These are phyloP conservation scores for Nyctereutes procyonoides DNA, from an alignment of 2,113 vertebrate genomes.

Conservation along the genomic window DNA sequence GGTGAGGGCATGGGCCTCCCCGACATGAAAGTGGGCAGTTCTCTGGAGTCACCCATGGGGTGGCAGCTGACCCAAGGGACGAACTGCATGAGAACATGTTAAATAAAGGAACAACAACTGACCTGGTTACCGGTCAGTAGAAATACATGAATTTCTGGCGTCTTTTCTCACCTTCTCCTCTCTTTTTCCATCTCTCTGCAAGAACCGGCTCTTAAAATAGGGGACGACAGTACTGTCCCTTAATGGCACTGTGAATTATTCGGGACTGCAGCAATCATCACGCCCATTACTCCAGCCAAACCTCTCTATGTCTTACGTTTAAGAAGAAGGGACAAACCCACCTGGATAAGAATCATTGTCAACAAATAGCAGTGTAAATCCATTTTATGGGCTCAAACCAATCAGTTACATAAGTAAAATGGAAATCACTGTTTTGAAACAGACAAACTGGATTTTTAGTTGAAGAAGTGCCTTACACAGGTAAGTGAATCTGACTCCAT, in stretches of 20 bases:
- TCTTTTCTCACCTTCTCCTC: neutral
- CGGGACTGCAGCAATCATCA: neutral
- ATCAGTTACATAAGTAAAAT: neutral
- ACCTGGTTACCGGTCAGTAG: neutral
- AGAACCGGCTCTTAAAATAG: neutral
- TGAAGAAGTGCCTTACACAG: neutral
- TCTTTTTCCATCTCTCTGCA: neutral
- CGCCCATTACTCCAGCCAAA: neutral
- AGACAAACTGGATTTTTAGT: neutral
- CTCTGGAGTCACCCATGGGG: neutral
- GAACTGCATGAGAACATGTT: neutral
- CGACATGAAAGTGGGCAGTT: neutral
- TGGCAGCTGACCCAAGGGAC: neutral
- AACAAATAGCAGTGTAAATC: neutral
- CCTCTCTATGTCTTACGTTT: neutral
- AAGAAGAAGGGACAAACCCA: neutral
- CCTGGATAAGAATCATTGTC: constrained; percentile 16
- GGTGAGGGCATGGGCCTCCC: neutral
- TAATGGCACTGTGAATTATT: neutral
- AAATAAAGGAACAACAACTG: neutral
- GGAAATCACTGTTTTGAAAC: constrained; percentile 34
- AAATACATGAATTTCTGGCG: neutral
- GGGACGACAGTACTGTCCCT: neutral
- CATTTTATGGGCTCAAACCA: neutral
- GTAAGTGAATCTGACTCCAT: neutral